Evolutionary conservation across 2,113 vertebrate genomes (phyloP), one percentile per base, ranked within the genome.

Genomic region (Elephas maximus): DNA sequence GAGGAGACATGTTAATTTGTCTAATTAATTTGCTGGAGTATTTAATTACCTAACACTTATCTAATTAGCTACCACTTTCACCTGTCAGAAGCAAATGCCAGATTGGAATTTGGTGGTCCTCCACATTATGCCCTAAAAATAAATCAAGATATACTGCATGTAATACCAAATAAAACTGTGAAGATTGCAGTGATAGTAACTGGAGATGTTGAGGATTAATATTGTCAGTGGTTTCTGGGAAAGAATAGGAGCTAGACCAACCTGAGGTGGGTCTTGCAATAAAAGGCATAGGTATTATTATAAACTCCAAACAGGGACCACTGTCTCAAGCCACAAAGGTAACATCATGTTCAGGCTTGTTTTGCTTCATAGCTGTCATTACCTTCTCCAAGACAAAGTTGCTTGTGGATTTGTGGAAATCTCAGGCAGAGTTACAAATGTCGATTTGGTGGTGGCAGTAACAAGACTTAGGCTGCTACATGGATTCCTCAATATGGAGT

Each of bases 61-160:
- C 91, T 96, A 96, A 98, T 97, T 97, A 98, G 90, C 92, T 87
- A 94, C 79, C 85, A 63, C 73, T 98, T 96, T 92, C 85, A 93
- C 8, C 83, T 84, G 77, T 84, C 83, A 62, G 60, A 97, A 48
- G 69, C 97, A 97, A 96, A 91, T 45, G 79, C 92, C 80, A 78
- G 74, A 86, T 23, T 65, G 65, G 86, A 97, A 91, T 48, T 92
- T 5, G 26, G 63, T 88, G n/a, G 67, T 93, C 77, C 6, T 95
- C 23, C 33, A 92, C 60, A 78, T 91, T 82, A 77, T 24, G 45
- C 15, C 24, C 67, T 88, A 91, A 88, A 88, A 96, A 96, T 89
- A 93, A 92, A 80, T 33, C 33, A 28, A 88, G 83, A 93, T 41
- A 26, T n/a, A n/a, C 20, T 71, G 63, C 67, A 51, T 21, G 2